Base-by-base conservation (phyloP, 2,113 vertebrate species). In the Cnemophilus loriae region DNA sequence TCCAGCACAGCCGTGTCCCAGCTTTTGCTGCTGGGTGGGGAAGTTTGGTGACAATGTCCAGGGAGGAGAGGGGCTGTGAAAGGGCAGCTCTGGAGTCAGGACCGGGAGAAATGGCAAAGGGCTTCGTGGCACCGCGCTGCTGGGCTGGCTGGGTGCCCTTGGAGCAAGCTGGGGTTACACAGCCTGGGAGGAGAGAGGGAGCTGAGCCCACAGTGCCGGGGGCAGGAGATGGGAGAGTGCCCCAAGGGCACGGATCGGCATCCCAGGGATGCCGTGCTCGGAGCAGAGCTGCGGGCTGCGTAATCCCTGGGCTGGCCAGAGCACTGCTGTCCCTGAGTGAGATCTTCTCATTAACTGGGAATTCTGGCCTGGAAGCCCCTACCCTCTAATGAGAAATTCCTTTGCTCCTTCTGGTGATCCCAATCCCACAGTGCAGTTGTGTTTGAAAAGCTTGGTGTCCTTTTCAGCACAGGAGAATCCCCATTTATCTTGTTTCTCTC, bases 271-370 rank as follows among this genome's bases (percentile, higher is more conserved):
- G 33, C 56, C 1, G 1, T 7, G 49, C 53, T 61, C 4, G 0
- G 7, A 46, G 53, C 2, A 1, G 41, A 24, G 78, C 74, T 22
- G 1, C 8, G 57, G 11, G 8, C 33, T 55, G 16, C 59, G 52
- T 3, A 11, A 41, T 46, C 44, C 79, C 23, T 0, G 5, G 37
- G 63, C 47, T 32, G 55, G 67, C 71, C 42, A 56, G n/a, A 50
- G 57, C 4, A 5, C 32, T 19, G 57, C 67, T 27, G 71, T 13
- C 41, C 65, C 82, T 0, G 0, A 10, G 57, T 0, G 0, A 59
- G 17, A 30, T 30, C 2, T 35, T 17, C 23, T 21, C 41, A 10
- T 19, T 44, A 50, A 9, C 78, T 12, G 49, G 20, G 16, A 1
- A 11, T 53, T 35, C 44, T 1, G 1, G 30, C 42, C 90, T 83